A percentile compares a stretch with the other conserved stretches of the same genome.
Conservation (phyloP, 1,140 invertebrate species). For the Drosophila pseudoobscura region DNA sequence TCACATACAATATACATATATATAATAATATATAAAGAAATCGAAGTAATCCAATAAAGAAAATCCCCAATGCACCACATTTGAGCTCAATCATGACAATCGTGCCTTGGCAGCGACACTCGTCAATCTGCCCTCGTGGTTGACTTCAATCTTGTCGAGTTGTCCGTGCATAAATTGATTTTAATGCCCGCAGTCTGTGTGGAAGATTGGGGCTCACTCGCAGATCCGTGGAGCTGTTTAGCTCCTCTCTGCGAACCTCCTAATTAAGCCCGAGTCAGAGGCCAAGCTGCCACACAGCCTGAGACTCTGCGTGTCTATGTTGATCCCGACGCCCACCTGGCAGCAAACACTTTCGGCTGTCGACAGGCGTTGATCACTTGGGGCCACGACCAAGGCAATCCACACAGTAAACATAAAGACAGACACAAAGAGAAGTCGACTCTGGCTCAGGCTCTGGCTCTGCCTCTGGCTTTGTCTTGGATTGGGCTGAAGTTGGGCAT, state of each 20-base stretch:
- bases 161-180: slow-evolving; percentile 54
- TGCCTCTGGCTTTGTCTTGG: slow-evolving; percentile 17
- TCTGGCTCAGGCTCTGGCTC: slow-evolving; percentile 15
- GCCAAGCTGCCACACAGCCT: slow-evolving; percentile 28
- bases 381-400: slow-evolving; percentile 58
- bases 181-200: slow-evolving; percentile 40
- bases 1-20: too few species aligned
- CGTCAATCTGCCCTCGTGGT: slow-evolving; percentile 5
- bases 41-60: too few species aligned
- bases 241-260: slow-evolving; percentile 20
- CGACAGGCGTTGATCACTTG: slow-evolving; percentile 42
- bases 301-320: too few species aligned
- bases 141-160: slow-evolving; percentile 32
- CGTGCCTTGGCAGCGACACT: slow-evolving; percentile 1
- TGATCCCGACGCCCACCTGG: slow-evolving; percentile 38
- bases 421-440: slow-evolving; percentile 21
- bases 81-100: slow-evolving; percentile 4
- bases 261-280: slow-evolving; percentile 49
- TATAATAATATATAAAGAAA: too few species aligned
- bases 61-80: too few species aligned
- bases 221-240: slow-evolving; percentile 20
- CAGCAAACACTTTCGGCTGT: slow-evolving; percentile 23
- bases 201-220: slow-evolving; percentile 25
- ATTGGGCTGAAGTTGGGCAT: slow-evolving; percentile 8
- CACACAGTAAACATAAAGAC: slow-evolving; percentile 49